Evolutionary conservation across 1,140 invertebrate genomes (phyloP).

Genomic region (Oncopodura yosiiana): DNA sequence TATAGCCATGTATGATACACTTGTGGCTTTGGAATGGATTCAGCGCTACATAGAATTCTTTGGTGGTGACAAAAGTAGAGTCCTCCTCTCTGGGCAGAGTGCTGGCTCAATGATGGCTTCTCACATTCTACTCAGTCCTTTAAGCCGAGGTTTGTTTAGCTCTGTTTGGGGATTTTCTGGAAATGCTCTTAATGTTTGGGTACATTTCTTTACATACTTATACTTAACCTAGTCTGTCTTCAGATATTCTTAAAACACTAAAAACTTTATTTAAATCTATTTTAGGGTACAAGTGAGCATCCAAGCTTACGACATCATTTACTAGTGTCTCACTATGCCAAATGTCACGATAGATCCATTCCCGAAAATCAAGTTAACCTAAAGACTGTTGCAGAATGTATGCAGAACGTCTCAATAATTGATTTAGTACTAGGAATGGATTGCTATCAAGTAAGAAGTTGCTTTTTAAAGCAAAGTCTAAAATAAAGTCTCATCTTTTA

Average conservation of each 20-base stretch:
- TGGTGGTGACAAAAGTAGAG: constrained; percentile 5
- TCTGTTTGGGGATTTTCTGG: constrained; percentile 2
- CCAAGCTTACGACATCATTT: background rate
- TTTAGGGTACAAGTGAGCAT: background rate
- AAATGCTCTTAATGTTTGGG: background rate
- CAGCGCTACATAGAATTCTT: background rate
- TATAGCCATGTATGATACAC: background rate
- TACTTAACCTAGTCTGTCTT: too few species aligned
- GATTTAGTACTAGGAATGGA: background rate
- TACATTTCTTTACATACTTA: too few species aligned
- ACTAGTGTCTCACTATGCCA: background rate
- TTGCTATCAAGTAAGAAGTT: background rate
- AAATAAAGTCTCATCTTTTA: background rate
- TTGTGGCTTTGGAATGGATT: constrained; percentile 1
- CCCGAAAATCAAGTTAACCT: too few species aligned
- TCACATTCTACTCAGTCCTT: background rate
- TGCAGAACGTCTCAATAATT: background rate
- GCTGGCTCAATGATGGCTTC: constrained; percentile 7
- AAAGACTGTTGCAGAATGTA: background rate
- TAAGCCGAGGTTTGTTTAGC: background rate
- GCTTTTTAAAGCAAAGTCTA: background rate
- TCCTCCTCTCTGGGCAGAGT: background rate
- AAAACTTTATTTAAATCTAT: too few species aligned
- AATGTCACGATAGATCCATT: background rate
- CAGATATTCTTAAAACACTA: too few species aligned